Evolutionary conservation across 2,888 invertebrate genomes (phyloP), one percentile per base, ranked within the genome.

Genomic region (Tigriopus californicus): DNA sequence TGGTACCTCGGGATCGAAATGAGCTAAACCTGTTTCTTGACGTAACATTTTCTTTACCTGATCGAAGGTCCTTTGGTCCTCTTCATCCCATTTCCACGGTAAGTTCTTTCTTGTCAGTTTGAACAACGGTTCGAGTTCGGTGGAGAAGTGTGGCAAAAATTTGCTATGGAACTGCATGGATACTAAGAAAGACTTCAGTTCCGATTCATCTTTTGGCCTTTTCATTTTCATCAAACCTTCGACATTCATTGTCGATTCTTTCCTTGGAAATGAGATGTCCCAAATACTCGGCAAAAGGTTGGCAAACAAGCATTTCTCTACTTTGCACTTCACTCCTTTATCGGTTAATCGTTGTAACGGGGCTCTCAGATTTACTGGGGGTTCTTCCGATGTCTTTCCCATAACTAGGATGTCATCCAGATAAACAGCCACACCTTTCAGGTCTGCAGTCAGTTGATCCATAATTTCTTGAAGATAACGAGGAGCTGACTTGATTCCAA

Each of bases 341-440:
- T 33, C 33, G 8, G 3, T 33, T 8, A 33, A 33, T 33, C 33
- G 3, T 33, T 8, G 4, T 8, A 33, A 33, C 33, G 8, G 8
- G 3, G 3, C 4, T 46, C 20, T 46, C 1, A 64, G 12, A 11
- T 58, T 55, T 15, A 4, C 11, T 1, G 51, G 22, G 42, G 62
- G 63, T 12, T 62, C 61, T 12, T 58, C 53, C 40, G 62, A 61
- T 1, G 49, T 56, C 40, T 60, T 40, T 2, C 62, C 61, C 42
- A 60, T 65, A 1, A 68, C 61, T 1, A 67, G 44, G 6, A 67
- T 61, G 53, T 68, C 67, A 57, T 67, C 67, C 5, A 66, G 51
- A 61, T 67, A 67, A 11, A 66, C 63, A 2, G 15, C 20, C 6
- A 46, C 58, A 18, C 20, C 47, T 15, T 13, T 46, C 3, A 58